phyloP scores from a whole-genome alignment of 2,113 vertebrate genomes.

The Aegithalos caudatus region DNA sequence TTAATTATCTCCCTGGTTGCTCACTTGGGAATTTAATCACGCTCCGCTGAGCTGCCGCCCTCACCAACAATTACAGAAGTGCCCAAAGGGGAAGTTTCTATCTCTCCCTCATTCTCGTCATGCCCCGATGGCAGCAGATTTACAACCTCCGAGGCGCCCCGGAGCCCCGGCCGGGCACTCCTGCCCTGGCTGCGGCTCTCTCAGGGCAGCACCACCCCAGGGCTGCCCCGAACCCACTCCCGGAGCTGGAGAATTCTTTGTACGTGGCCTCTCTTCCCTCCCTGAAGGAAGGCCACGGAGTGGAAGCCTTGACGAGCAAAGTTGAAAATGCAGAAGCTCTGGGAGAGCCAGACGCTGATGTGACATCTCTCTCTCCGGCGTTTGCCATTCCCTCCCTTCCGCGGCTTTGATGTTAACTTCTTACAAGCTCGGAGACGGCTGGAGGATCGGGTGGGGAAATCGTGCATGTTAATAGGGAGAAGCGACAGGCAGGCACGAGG shows the following conservation, averaged over 20 bases:
- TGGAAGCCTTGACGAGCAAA: slow-evolving; percentile 48
- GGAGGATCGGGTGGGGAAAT: slow-evolving; percentile 74
- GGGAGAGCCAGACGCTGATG: slow-evolving; percentile 55
- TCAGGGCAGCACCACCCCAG: not conserved
- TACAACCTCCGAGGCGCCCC: not conserved
- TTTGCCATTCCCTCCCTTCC: slow-evolving; percentile 35
- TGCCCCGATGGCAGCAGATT: not conserved
- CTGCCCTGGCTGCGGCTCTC: not conserved
- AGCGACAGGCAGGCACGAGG: not conserved
- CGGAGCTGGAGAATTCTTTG: not conserved
- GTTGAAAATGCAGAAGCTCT: slow-evolving; percentile 72
- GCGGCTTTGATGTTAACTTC: slow-evolving; percentile 76
- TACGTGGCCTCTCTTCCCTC: not conserved
- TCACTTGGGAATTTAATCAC: slow-evolving; percentile 11
- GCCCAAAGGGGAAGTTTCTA: slow-evolving; percentile 35
- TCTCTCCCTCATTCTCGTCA: not conserved
- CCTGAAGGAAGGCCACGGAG: not conserved
- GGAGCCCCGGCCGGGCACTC: rapidly evolving
- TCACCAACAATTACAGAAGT: not conserved
- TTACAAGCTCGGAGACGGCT: slow-evolving; percentile 46
- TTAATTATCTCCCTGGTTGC: slow-evolving; percentile 48
- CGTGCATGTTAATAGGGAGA: slow-evolving; percentile 53
- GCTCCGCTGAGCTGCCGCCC: slow-evolving; percentile 22
- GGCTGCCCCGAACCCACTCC: not conserved
- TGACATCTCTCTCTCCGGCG: slow-evolving; percentile 54